Percentiles rank a stretch among this genome's conserved stretches.
phyloP scores from a whole-genome alignment of 2,888 invertebrate genomes.

The Amblyjoppa fuscipennis region DNA sequence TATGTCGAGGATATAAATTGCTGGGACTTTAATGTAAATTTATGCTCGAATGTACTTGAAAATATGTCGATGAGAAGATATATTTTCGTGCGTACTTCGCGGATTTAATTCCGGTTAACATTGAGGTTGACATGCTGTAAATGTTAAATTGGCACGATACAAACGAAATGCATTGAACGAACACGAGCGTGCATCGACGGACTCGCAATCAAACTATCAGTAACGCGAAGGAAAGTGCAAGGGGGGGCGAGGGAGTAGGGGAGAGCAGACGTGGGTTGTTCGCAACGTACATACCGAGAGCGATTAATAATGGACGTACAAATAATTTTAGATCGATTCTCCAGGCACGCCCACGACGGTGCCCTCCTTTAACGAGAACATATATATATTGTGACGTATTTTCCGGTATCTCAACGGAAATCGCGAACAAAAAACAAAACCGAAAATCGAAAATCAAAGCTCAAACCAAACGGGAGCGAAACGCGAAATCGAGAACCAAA shows the following conservation, averaged over 20 bases:
- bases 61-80: neutral
- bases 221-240: constrained; percentile 52
- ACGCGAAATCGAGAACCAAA: no score
- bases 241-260: constrained; percentile 13
- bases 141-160: neutral
- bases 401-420: no score
- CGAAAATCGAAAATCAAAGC: no score
- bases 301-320: constrained; percentile 67
- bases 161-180: constrained; percentile 7
- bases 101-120: neutral
- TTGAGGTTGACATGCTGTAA: neutral
- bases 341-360: constrained; percentile 64
- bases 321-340: constrained; percentile 68
- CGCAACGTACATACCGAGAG: constrained; percentile 49
- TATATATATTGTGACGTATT: no score
- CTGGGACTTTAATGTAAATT: neutral
- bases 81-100: neutral
- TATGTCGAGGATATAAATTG: neutral
- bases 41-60: neutral
- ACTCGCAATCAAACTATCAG: constrained; percentile 28
- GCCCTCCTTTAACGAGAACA: constrained; percentile 63
- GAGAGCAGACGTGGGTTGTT: constrained; percentile 54
- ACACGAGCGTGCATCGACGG: constrained; percentile 41
- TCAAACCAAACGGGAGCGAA: no score
- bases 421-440: no score